Evolutionary conservation across 2,888 invertebrate species (phyloP), one percentile per base, ranked within the genome.

Genomic region (Eustalomyia histrio): DNA sequence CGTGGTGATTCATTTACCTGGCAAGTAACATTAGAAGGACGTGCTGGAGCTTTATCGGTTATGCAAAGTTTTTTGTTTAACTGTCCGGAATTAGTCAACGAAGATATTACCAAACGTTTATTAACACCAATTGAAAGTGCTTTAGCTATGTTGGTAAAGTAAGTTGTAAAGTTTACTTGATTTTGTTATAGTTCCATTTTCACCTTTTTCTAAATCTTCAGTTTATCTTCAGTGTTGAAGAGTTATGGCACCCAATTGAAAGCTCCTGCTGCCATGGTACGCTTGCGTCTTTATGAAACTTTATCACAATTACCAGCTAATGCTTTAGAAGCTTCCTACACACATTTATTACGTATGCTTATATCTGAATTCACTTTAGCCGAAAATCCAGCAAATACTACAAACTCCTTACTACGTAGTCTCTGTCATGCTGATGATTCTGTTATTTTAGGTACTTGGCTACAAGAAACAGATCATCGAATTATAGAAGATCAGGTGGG

Each of bases 1-100:
- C 92, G 99, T 86, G 96, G 98, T 8, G 99, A 99, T 91, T 97
- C 98, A 0, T 99, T 99, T 89, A 99, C 99, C n/a, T 99, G 99
- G 99, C 97, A 97, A 92, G 95, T 99, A 53, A 98, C 99, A 0
- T 91, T 99, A 72, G 99, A 99, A 91, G 98, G 98, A 2, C 93
- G 99, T 55, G 97, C 99, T 4, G 99, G 99, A 0, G 99, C 99
- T 1, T 91, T 99, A 12, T 97, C 98, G 55, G 97, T 99, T 0
- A 95, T 99, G 94, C 95, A 97, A 88, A 98, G 98, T 90, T 95
- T 99, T 89, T 91, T 99, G 53, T 92, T 95, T 39, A 95, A 98
- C 90, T 99, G 98, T 86, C 95, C 96, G 0, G 97, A 98, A 84
- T 91, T 99, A 79, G 94, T 97, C 1, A 96, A 95, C 76, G 98